Evolutionary conservation across 2,113 vertebrate species (phyloP).

Genomic region (Sebastes schlegelii): DNA sequence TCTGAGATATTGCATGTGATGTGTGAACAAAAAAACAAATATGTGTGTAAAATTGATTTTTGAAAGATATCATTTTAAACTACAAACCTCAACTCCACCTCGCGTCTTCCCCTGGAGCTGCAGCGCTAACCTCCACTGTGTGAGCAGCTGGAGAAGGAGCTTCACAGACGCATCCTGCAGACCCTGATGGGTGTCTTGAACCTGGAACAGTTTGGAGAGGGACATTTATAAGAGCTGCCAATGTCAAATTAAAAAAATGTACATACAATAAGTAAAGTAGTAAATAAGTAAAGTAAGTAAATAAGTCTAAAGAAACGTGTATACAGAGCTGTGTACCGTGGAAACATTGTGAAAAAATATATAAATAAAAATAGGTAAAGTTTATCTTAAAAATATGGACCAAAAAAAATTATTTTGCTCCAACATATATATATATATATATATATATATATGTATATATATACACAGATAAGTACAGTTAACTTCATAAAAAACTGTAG

Average conservation of each 20-base stretch:
- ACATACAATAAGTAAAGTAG: too few relatives aligned
- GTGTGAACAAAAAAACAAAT: background rate
- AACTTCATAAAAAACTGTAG: too few relatives aligned
- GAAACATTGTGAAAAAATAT: too few relatives aligned
- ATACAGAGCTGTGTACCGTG: too few relatives aligned
- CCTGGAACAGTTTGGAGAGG: conserved; percentile 58
- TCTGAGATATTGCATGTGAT: background rate
- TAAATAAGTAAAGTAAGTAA: too few relatives aligned
- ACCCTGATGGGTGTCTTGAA: conserved; percentile 94
- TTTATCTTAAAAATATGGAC: too few relatives aligned
- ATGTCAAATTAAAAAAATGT: background rate
- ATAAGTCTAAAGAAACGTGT: too few relatives aligned
- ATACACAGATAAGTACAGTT: too few relatives aligned
- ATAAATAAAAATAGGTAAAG: too few relatives aligned
- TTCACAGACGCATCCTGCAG: conserved; percentile 97
- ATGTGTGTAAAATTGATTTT: background rate
- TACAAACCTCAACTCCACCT: conserved; percentile 89
- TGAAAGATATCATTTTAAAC: background rate
- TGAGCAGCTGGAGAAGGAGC: conserved; percentile 95
- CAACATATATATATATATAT: too few relatives aligned
- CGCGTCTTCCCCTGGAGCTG: conserved; percentile 91
- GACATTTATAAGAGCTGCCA: background rate
- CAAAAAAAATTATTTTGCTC: too few relatives aligned
- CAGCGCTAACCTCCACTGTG: conserved; percentile 95
- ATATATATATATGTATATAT: too few relatives aligned